phyloP scores from a whole-genome alignment of 2,888 invertebrate species.

The Thera obeliscata region DNA sequence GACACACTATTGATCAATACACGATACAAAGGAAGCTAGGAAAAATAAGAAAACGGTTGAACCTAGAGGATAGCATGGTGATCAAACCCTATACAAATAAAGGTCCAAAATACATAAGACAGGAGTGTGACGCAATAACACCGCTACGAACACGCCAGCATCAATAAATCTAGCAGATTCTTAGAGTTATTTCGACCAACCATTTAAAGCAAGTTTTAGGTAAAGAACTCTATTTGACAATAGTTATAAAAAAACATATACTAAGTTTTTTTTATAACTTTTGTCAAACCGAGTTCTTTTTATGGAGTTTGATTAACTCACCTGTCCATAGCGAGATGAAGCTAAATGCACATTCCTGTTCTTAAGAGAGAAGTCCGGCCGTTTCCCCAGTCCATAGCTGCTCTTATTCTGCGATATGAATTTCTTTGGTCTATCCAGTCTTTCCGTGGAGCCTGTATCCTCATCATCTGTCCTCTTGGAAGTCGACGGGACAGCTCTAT shows the following conservation, averaged over 20 bases:
- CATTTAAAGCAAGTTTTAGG: not conserved
- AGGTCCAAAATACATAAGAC: no score
- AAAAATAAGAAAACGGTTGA: no score
- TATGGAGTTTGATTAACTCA: conserved; percentile 55
- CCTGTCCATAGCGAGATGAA: conserved; percentile 81
- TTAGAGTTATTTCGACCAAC: no score
- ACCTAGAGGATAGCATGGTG: no score
- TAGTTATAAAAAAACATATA: not conserved
- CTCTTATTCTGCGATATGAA: conserved; percentile 77
- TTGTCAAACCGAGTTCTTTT: no score
- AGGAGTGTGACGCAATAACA: no score
- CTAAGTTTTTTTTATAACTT: no score
- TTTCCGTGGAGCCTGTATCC: conserved; percentile 73
- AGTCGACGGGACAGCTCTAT: conserved; percentile 73
- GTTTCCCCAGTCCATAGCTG: conserved; percentile 75
- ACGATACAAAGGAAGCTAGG: no score
- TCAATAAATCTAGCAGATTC: not conserved
- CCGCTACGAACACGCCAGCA: not conserved
- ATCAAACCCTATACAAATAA: no score
- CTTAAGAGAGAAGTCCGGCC: conserved; percentile 79
- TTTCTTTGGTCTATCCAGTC: conserved; percentile 82
- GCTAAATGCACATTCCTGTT: conserved; percentile 80
- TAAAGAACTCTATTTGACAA: not conserved
- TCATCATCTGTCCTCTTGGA: conserved; percentile 76
- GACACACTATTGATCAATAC: no score